phyloP scores from a whole-genome alignment of 2,113 vertebrate species.

The Thunnus maccoyii region DNA sequence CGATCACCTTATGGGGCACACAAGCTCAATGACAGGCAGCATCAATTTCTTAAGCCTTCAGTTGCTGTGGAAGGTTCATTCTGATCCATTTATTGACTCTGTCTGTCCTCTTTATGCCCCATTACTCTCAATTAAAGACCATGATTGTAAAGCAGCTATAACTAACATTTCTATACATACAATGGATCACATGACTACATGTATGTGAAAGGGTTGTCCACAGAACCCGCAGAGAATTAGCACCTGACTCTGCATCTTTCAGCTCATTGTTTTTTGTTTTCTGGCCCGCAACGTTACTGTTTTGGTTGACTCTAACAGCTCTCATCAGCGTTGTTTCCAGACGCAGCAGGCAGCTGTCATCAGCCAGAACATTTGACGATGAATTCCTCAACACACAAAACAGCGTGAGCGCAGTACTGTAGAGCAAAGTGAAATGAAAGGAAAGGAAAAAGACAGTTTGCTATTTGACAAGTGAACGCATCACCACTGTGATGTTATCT shows the following conservation, averaged over 20 bases:
- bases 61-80: slow-evolving; percentile 13
- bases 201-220: no score
- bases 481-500: slow-evolving; percentile 46
- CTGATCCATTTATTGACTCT: slow-evolving; percentile 23
- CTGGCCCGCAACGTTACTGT: no score
- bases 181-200: no score
- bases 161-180: no score
- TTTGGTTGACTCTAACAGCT: no score
- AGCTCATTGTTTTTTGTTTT: no score
- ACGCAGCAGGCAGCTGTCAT: no score
- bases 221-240: no score
- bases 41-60: slow-evolving; percentile 10
- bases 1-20: neutral
- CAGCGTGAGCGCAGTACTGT: neutral
- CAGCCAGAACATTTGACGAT: neutral
- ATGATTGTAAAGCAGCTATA: neutral
- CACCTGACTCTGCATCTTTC: no score
- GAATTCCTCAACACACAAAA: neutral
- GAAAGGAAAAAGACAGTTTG: slow-evolving; percentile 2
- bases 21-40: neutral
- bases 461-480: neutral
- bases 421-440: neutral
- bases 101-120: neutral
- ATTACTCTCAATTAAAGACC: slow-evolving; percentile 5
- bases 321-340: no score